Conservation (phyloP, 2,113 vertebrate genomes). For the Myotis brandtii region DNA sequence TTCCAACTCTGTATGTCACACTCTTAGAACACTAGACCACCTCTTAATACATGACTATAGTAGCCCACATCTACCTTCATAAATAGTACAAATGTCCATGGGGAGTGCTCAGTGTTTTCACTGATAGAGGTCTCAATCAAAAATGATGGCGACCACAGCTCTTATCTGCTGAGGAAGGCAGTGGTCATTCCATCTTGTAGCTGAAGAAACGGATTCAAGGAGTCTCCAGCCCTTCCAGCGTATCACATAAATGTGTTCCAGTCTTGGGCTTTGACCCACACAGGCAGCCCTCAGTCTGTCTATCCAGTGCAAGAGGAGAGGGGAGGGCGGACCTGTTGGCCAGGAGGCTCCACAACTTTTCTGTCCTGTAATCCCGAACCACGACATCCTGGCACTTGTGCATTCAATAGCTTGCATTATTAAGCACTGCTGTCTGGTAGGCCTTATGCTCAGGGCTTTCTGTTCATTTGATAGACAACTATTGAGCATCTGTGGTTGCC, state of each 20-base stretch:
- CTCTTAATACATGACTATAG: not conserved
- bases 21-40: not conserved
- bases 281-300: not conserved
- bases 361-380: not conserved
- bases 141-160: not conserved
- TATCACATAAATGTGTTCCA: not conserved
- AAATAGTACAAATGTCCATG: not conserved
- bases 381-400: not conserved
- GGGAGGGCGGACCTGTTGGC: not conserved
- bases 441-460: not conserved
- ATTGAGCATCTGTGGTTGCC: not conserved
- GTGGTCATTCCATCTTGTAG: not conserved
- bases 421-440: not conserved
- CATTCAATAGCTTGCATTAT: not conserved
- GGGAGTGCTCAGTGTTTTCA: not conserved
- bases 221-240: not conserved
- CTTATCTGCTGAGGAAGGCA: not conserved
- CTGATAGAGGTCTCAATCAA: not conserved
- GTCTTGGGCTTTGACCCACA: not conserved
- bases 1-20: not conserved
- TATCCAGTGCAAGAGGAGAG: not conserved
- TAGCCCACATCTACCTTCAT: not conserved
- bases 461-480: not conserved
- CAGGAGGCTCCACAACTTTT: not conserved
- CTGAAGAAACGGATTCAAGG: not conserved